Percentiles rank a stretch among this genome's conserved stretches.
Conservation (phyloP, 2,888 invertebrate species). For the Hemithea aestivaria region DNA sequence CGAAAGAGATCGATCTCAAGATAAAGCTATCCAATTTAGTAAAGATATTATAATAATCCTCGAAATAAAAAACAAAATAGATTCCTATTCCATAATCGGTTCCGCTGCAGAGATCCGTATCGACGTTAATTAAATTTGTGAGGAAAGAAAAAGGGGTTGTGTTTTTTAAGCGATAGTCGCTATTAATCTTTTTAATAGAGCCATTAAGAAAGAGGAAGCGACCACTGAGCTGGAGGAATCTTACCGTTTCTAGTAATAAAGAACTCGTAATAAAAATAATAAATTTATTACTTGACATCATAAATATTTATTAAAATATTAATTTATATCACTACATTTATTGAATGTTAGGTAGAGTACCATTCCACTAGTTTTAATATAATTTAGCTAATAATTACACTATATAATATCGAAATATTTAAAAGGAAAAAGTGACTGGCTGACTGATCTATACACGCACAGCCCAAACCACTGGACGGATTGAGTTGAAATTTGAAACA, state of each 20-base stretch:
- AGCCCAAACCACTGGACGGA: no score
- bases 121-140: slow-evolving; percentile 75
- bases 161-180: slow-evolving; percentile 62
- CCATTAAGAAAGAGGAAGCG: slow-evolving; percentile 67
- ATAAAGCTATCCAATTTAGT: slow-evolving; percentile 19
- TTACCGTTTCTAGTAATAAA: slow-evolving; percentile 33
- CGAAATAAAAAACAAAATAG: slow-evolving; percentile 20
- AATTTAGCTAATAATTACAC: no score
- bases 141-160: slow-evolving; percentile 51
- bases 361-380: no score
- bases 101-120: slow-evolving; percentile 49
- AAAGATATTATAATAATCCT: slow-evolving; percentile 18
- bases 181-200: slow-evolving; percentile 77
- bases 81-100: slow-evolving; percentile 16
- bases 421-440: no score
- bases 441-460: no score
- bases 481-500: no score
- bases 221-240: slow-evolving; percentile 51
- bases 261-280: slow-evolving; percentile 54
- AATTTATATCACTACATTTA: no score
- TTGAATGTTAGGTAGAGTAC: no score
- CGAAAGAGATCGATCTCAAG: slow-evolving; percentile 13
- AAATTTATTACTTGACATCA: no score
- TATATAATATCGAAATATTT: no score
- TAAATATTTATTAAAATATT: no score